These are phyloP conservation scores for Climacteris rufus DNA, from an alignment of 2,113 vertebrate species.

Conservation along the genomic window DNA sequence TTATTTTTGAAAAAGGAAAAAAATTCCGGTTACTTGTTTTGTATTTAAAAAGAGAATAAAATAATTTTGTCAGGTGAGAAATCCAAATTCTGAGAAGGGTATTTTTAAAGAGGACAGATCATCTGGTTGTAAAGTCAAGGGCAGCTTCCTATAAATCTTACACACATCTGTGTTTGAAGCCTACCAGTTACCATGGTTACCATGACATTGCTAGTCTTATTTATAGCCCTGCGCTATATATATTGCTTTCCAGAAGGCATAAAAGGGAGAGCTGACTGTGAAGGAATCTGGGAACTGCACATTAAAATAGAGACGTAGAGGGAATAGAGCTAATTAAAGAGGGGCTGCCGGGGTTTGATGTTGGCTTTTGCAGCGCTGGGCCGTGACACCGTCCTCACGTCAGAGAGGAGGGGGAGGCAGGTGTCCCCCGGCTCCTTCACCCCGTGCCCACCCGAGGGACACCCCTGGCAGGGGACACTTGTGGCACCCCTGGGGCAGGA, in stretches of 20 bases:
- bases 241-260: conserved; percentile 67
- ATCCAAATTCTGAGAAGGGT: background rate
- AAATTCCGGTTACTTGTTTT: background rate
- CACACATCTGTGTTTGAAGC: conserved; percentile 52
- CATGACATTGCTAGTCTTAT: conserved; percentile 69
- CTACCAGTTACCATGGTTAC: conserved; percentile 72
- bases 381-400: fast-evolving
- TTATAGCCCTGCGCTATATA: conserved; percentile 71
- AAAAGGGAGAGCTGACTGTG: conserved; percentile 64
- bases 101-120: conserved; percentile 42
- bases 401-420: background rate
- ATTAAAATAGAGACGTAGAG: background rate
- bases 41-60: background rate
- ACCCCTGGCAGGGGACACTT: fast-evolving
- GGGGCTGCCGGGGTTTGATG: background rate
- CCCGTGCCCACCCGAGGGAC: fast-evolving
- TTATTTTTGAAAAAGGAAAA: background rate
- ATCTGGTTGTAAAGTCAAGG: conserved; percentile 51
- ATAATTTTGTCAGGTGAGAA: background rate
- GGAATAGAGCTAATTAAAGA: conserved; percentile 35
- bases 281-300: conserved; percentile 56
- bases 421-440: fast-evolving
- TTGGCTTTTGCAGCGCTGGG: fast-evolving
- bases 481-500: background rate
- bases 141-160: conserved; percentile 46